These are phyloP conservation scores for Galaxias olidus DNA, from an alignment of 2,797 vertebrate genomes.

Conservation along the genomic window DNA sequence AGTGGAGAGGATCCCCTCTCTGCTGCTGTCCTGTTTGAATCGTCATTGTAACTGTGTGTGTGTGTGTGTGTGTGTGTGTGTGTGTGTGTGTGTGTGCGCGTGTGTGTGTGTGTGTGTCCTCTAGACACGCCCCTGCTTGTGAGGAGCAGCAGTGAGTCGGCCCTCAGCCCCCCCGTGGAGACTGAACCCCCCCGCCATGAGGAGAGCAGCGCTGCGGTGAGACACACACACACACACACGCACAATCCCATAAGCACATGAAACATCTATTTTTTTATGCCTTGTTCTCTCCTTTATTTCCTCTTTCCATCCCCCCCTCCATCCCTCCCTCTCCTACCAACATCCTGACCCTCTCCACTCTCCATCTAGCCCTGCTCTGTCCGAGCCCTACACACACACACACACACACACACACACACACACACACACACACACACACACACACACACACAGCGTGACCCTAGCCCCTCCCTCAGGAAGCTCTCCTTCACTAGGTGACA, in stretches of 20 bases:
- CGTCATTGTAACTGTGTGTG: neutral
- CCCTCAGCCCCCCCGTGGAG: conserved; percentile 33
- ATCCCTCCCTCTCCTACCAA: no score
- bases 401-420: conserved; percentile 13
- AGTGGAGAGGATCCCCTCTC: no score
- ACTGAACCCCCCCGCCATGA: conserved; percentile 21
- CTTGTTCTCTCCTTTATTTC: no score
- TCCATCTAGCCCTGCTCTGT: no score
- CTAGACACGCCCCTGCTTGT: conserved; percentile 49
- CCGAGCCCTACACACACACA: conserved; percentile 12
- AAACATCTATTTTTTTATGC: no score
- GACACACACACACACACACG: neutral
- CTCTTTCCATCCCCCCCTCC: no score
- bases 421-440: conserved; percentile 5
- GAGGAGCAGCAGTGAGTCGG: conserved; percentile 51
- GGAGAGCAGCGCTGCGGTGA: conserved; percentile 6
- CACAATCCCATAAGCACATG: neutral
- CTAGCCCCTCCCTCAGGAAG: conserved; percentile 16
- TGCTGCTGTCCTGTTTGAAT: neutral
- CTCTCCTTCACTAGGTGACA: conserved; percentile 23
- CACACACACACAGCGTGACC: conserved; percentile 19
- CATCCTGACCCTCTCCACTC: no score
- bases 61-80: neutral
- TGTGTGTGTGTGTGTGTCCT: conserved; percentile 21
- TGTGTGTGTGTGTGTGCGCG: conserved; percentile 2